Evolutionary conservation across 2,888 invertebrate species (phyloP).

Genomic region (Hydrotaea cyrtoneurina): DNA sequence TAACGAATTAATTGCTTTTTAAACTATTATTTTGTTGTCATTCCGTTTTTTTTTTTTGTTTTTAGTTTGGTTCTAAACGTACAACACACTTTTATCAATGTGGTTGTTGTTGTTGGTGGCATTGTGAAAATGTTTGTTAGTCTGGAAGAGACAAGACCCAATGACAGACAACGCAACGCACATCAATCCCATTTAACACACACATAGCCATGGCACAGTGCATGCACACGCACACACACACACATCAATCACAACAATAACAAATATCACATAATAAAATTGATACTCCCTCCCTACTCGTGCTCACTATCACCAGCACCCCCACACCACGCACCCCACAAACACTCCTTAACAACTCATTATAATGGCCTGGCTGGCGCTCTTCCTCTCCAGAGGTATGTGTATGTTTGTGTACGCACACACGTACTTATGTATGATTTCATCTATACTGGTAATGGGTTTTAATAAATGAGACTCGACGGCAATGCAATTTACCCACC

Average conservation of each 20-base stretch:
- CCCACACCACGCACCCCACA: not conserved
- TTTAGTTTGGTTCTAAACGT: slow-evolving; percentile 32
- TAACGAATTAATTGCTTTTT: slow-evolving; percentile 63
- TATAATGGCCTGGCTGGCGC: slow-evolving; percentile 7
- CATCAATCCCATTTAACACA: slow-evolving; percentile 10
- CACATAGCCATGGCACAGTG: no score
- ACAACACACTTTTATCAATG: slow-evolving; percentile 11
- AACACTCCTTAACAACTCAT: slow-evolving; percentile 5
- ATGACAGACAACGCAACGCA: not conserved
- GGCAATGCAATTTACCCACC: not conserved
- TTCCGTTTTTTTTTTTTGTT: not conserved
- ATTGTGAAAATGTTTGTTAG: slow-evolving; percentile 45
- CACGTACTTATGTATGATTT: not conserved
- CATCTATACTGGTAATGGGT: not conserved
- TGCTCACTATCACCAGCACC: not conserved
- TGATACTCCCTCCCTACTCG: not conserved
- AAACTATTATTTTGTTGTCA: slow-evolving; percentile 35
- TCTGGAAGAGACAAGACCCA: slow-evolving; percentile 57
- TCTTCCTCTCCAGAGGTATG: not conserved
- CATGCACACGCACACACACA: no score
- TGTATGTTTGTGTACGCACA: no score
- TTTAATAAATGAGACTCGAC: slow-evolving; percentile 17
- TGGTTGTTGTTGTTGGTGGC: not conserved
- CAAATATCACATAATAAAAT: slow-evolving; percentile 19
- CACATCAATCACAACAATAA: no score